Evolutionary conservation across 2,113 vertebrate genomes (phyloP), one percentile per base, ranked within the genome.

Genomic region (Tricholaema leucomelas): DNA sequence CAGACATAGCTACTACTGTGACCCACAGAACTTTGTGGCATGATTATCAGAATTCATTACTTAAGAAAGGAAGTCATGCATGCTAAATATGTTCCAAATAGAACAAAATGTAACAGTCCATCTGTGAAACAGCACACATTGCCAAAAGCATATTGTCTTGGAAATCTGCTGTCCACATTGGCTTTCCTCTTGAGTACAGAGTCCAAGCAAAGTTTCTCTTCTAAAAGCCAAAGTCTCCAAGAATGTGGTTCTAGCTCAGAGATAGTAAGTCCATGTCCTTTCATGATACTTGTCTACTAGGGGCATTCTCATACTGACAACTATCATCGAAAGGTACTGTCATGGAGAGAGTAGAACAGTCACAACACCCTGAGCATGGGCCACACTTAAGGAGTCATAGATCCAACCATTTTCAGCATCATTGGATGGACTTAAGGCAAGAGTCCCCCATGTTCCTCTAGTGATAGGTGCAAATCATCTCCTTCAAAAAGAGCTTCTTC

Each of bases 21-120:
- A 91, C 93, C 91, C 79, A 60, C 82, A 86, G 88, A 95, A 90
- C 86, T 83, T 52, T 83, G 69, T 65, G 81, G 81, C 91, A 78
- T 54, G 58, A 91, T 75, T 90, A 95, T 88, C 90, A 88, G 82
- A 88, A 92, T 83, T 95, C 88, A 88, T 94, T 94, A 95, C 94
- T 95, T 84, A 91, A 80, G 94, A 93, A 93, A 92, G 79, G 94
- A 93, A 95, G 75, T 96, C 87, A 95, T 93, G 94, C 91, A 95
- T 91, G 56, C 90, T 95, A 93, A 96, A 65, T 89, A 85, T 55
- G 91, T 94, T 96, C 95, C 93, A 95, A 96, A 95, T 88, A 96
- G 94, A 96, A 96, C 95, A 96, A 95, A 96, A 96, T 96, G 95
- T 96, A 94, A 96, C 95, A 91, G 82, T 70, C 91, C 93, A 80